A percentile compares a stretch with the other conserved stretches of the same genome.
phyloP scores from a whole-genome alignment of 2,888 invertebrate genomes.

The Copidosoma aretas region DNA sequence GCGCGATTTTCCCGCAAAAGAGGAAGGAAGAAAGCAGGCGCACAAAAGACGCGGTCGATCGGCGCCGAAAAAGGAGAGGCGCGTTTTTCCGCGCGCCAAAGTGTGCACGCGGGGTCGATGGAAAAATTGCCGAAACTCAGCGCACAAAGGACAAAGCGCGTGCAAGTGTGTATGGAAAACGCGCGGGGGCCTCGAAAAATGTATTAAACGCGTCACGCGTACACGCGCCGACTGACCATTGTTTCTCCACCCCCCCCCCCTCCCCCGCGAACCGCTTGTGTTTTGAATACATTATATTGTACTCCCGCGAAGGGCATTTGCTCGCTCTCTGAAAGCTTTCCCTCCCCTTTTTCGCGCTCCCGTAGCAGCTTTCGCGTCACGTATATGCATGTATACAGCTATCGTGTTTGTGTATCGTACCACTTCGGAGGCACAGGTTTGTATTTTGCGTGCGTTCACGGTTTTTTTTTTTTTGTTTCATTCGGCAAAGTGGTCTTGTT shows the following conservation, averaged over 20 bases:
- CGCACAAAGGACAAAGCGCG: too few species aligned
- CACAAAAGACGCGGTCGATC: neutral
- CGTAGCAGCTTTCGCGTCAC: too few species aligned
- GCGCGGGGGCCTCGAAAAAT: constrained; percentile 16
- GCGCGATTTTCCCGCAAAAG: neutral
- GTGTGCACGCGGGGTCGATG: too few species aligned
- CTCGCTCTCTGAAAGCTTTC: neutral
- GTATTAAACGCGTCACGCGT: constrained; percentile 23
- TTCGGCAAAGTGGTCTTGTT: too few species aligned
- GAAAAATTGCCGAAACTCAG: too few species aligned
- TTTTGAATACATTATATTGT: too few species aligned
- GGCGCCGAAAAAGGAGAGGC: neutral
- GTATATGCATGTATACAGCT: too few species aligned
- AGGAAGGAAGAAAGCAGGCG: neutral
- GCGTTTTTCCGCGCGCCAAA: neutral
- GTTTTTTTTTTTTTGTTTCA: too few species aligned
- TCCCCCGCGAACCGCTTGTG: neutral
- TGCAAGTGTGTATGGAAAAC: neutral
- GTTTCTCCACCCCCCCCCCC: constrained; percentile 1
- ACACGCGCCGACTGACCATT: constrained; percentile 1
- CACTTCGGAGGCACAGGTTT: too few species aligned
- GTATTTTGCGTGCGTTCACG: too few species aligned
- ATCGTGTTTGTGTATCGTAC: too few species aligned
- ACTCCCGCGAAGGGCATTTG: neutral
- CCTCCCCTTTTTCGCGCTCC: too few species aligned